Evolutionary conservation across 2,888 invertebrate species (phyloP), one percentile per base, ranked within the genome.

Genomic region (Adelognathus sp.): DNA sequence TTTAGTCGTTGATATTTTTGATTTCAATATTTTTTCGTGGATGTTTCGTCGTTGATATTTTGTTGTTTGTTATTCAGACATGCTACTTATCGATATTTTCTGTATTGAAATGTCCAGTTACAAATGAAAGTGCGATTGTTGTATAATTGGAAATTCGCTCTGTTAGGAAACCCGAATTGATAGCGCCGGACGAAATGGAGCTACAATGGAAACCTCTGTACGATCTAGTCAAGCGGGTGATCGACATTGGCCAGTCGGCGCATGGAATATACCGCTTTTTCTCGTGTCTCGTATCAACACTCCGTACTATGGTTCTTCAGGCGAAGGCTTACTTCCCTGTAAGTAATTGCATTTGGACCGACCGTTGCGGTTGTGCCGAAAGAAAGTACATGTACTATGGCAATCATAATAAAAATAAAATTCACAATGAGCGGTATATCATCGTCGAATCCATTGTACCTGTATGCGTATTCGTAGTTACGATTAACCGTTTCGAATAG

Each of bases 191-290:
- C 76, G 98, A 98, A 79, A 89, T 98, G 72, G 93, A 94, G 76
- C 92, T 98, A 78, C 95, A 96, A 64, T 98, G 98, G 98, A 93
- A 95, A 83, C 98, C 98, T 9, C 92, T 98, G 6, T 97, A 96
- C 89, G 93, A 86, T 2, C 69, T 89, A 18, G 79, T 75, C 6
- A 81, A 93, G 82, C 93, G 93, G 83, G 92, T 95, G 78, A 93
- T 94, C 84, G 93, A 94, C 81, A 93, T 92, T 79, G 93, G 91
- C 83, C 90, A 93, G 71, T 92, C 93, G 6, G 92, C 92, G 54
- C 91, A 94, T 69, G 94, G 94, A 83, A 93, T 95, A 93, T 94
- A 93, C 84, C 93, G 92, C 72, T 81, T 64, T 61, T 83, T 67
- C 74, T 79, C 83, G 24, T 83, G 79, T 33, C 71, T 89, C 18